Evolutionary conservation across 2,113 vertebrate species (phyloP), one percentile per base, ranked within the genome.

Genomic region (Nestor notabilis): DNA sequence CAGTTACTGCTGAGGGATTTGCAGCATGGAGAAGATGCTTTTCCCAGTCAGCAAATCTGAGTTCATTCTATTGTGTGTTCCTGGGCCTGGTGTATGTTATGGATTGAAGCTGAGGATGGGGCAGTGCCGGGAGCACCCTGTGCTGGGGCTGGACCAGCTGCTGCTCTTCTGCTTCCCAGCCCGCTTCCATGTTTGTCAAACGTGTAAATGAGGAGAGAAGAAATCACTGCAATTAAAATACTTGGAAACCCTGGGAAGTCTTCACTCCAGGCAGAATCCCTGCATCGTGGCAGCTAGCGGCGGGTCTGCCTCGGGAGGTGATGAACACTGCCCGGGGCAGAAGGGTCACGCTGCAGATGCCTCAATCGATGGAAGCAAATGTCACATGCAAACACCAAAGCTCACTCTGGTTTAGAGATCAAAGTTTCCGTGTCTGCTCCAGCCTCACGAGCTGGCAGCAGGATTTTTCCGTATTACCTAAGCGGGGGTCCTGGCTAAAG

Each of bases 281-380:
- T 15, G 53, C 23, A 7, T 5, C 1, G 4, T 0, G 3, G 20
- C 35, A 31, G 80, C 23, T 27, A 8, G 33, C 37, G 31, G 49
- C 3, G 2, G 55, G 56, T 24, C 56, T 35, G 13, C 21, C 56
- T 58, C 56, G 24, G 56, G 56, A 13, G 33, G 50, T 4, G 49
- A 41, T 15, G 7, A n/a, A 1, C 5, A 0, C 27, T 37, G n/a
- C 50, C 41, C 33, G 1, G 78, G 25, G 21, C 68, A 28, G 44
- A 41, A 17, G 8, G 80, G 55, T 47, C 66, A 56, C 18, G 0
- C 55, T 23, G 71, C 41, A 41, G 31, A 43, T 2, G 3, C 61
- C 71, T 63, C 17, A 20, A 33, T 6, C 1, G 2, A 39, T 11
- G 0, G 0, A 18, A 8, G 47, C 25, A 63, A 47, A 39, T 0